Percentiles rank a stretch among this genome's conserved stretches.
phyloP scores from a whole-genome alignment of 1,140 invertebrate genomes.

The Centruroides sculpturatus region DNA sequence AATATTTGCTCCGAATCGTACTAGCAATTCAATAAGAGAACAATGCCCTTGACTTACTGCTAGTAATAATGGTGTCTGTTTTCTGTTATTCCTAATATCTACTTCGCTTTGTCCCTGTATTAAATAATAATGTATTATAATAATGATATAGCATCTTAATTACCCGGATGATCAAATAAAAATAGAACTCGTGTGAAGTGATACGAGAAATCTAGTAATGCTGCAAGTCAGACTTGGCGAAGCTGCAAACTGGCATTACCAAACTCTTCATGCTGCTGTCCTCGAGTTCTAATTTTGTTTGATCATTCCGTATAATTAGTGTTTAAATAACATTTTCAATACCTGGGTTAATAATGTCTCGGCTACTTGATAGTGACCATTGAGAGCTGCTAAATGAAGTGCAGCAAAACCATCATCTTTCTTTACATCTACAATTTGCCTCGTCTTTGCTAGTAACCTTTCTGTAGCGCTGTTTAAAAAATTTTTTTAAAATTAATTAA shows the following conservation, averaged over 20 bases:
- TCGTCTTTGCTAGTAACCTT: slow-evolving; percentile 47
- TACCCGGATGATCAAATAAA: too few species aligned
- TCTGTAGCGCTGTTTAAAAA: slow-evolving; percentile 45
- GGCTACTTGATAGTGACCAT: slow-evolving; percentile 66
- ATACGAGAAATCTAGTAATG: too few species aligned
- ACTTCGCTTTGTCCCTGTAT: slow-evolving; percentile 52
- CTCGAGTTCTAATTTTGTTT: too few species aligned
- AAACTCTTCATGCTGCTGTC: too few species aligned
- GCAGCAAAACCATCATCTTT: slow-evolving; percentile 85
- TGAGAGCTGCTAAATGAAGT: slow-evolving; percentile 66
- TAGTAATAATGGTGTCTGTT: slow-evolving; percentile 65
- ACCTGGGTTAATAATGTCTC: slow-evolving; percentile 39
- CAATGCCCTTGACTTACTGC: slow-evolving; percentile 68
- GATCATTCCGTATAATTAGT: too few species aligned
- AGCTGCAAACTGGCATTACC: too few species aligned
- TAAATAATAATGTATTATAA: background rate
- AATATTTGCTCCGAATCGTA: slow-evolving; percentile 52
- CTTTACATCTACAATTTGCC: slow-evolving; percentile 64
- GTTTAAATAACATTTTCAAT: background rate
- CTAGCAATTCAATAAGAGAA: slow-evolving; percentile 59
- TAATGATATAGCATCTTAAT: too few species aligned
- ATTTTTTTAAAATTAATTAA: background rate
- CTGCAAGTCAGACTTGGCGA: too few species aligned
- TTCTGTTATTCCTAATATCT: slow-evolving; percentile 65
- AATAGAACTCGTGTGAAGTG: too few species aligned